These are phyloP conservation scores for Pachycephus smyrnensis DNA, from an alignment of 2,888 invertebrate species.

Conservation along the genomic window DNA sequence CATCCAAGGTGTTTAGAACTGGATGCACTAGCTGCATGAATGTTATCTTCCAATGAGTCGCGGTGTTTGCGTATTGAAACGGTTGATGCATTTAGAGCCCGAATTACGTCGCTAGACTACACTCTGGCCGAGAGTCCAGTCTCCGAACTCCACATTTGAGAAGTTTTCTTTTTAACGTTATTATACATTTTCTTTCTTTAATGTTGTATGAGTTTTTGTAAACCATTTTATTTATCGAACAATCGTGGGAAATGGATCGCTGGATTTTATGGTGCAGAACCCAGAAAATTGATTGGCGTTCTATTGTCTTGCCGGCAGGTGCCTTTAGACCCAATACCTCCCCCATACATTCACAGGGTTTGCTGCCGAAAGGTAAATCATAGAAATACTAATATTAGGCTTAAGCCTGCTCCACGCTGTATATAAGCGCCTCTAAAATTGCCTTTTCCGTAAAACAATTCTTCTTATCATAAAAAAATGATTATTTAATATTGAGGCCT, in stretches of 20 bases:
- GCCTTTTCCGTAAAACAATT: background rate
- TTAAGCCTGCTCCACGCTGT: constrained; percentile 18
- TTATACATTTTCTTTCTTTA: background rate
- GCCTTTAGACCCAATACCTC: constrained; percentile 63
- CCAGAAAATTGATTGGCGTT: constrained; percentile 51
- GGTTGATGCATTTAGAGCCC: constrained; percentile 28
- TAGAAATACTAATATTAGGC: constrained; percentile 53
- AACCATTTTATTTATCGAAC: background rate
- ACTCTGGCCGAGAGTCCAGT: background rate
- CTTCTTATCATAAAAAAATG: background rate
- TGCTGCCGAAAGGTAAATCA: constrained; percentile 73
- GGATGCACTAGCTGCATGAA: constrained; percentile 36
- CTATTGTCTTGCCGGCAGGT: constrained; percentile 65
- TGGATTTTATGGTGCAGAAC: constrained; percentile 26
- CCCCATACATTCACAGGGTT: constrained; percentile 69
- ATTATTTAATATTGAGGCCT: background rate
- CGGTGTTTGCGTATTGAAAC: constrained; percentile 40
- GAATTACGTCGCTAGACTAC: background rate
- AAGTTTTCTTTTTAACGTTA: background rate
- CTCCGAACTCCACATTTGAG: background rate
- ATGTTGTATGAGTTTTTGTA: background rate
- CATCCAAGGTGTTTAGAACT: background rate
- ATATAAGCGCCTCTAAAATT: background rate
- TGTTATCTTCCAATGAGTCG: constrained; percentile 31
- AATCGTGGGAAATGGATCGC: constrained; percentile 2